Evolutionary conservation across 2,888 invertebrate species (phyloP), one percentile per base, ranked within the genome.

Genomic region (Polymixis flavicincta): DNA sequence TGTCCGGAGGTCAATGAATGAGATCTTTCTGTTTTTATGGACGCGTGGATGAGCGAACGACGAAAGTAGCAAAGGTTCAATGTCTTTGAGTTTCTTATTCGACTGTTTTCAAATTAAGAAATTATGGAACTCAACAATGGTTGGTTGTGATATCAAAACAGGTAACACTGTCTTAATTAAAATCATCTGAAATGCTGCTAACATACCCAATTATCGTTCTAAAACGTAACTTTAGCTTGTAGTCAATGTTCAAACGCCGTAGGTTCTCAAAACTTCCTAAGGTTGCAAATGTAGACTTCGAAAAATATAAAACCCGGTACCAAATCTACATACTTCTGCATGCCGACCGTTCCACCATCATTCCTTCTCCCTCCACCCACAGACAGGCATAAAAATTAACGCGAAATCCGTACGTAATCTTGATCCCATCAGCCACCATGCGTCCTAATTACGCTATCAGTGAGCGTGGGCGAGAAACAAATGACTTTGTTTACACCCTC

Each of bases 401-500:
- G 45, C 11, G 11, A 45, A 61, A 79, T 71, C 54, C 57, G 45
- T 42, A 64, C 48, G 74, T 74, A 84, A 83, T 82, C 76, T 67
- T 65, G 64, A 73, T 64, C 45, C 70, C 70, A 83, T 83, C 78
- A 70, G 67, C 63, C 68, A 70, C 72, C 75, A 80, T 78, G 78
- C 59, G 70, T 79, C 72, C 71, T 86, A 87, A 87, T 87, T 84
- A 86, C 78, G 69, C 76, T 72, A 86, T 80, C 88, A 82, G 66
- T 59, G 65, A 59, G 76, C 19, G 68, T 65, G 75, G 82, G 74
- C 61, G 85, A 80, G 82, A 86, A 84, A 88, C 85, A 82, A 88
- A 87, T 87, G 88, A 88, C 78, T 88, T 84, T 88, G 86, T 88
- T 88, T 86, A 88, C 86, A 79, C 75, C 60, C 45, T 68, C 68